Evolutionary conservation across 2,888 invertebrate genomes (phyloP).

Genomic region (Caenorhabditis macrosperma): DNA sequence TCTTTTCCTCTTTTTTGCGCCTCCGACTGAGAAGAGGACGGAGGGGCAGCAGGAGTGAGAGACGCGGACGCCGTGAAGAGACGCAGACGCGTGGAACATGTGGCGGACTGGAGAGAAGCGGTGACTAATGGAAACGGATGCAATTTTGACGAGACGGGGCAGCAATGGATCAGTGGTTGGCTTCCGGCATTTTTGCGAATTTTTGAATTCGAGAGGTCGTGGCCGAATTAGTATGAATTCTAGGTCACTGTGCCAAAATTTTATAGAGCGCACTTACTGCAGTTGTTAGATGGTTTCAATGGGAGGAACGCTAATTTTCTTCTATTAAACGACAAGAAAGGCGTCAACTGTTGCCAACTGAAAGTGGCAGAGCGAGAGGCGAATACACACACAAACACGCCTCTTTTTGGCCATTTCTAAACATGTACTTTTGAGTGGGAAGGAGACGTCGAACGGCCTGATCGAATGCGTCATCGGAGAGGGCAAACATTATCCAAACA

Average conservation of each 20-base stretch:
- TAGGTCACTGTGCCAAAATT: too few relatives aligned
- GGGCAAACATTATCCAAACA: conserved; percentile 23
- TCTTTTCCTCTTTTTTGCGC: conserved; percentile 21
- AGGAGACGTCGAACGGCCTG: conserved; percentile 15
- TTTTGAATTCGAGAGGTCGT: too few relatives aligned
- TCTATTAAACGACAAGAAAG: background rate
- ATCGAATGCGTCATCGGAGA: conserved; percentile 46
- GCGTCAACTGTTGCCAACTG: background rate
- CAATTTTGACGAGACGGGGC: conserved; percentile 7
- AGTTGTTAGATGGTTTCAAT: too few relatives aligned
- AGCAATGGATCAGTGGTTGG: background rate
- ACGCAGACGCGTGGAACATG: conserved; percentile 48
- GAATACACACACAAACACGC: background rate
- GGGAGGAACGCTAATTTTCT: too few relatives aligned
- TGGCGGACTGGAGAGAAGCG: conserved; percentile 43
- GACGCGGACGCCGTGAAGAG: conserved; percentile 38
- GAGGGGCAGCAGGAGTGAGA: conserved; percentile 3
- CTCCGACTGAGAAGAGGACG: conserved; percentile 29
- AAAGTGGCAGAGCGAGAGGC: background rate
- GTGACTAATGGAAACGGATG: conserved; percentile 48
- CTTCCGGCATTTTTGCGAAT: too few relatives aligned
- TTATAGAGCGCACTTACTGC: too few relatives aligned
- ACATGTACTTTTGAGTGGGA: conserved; percentile 46
- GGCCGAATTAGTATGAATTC: too few relatives aligned
- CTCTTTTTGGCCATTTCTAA: conserved; percentile 17